Evolutionary conservation across 1,140 invertebrate genomes (phyloP), one percentile per base, ranked within the genome.

Genomic region (Bombyx mori): DNA sequence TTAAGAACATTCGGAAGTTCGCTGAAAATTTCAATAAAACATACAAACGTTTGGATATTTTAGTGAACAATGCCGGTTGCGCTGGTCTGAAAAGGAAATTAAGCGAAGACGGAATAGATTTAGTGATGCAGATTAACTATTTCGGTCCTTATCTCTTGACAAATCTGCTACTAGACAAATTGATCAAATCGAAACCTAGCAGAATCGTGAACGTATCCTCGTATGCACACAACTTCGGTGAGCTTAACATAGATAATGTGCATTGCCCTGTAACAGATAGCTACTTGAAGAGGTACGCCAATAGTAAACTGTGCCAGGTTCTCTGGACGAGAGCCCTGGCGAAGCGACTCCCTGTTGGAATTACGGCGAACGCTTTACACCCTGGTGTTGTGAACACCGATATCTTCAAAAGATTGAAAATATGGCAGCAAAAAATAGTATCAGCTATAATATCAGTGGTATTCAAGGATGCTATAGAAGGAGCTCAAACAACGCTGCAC

Each of bases 61-160:
- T 96, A 1, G 90, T 95, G 8, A 94, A 94, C 64, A 95, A 95
- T 79, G 93, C 93, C 44, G 93, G 89, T 1, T 90, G 2, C 47
- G 66, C 52, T 5, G 64, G 63, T 6, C 3, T 69, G 1, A 62
- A 62, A 18, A 54, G 76, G 12, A 66, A 66, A 53, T 47, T 81
- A 4, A 92, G 91, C 8, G 88, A 90, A 46, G 91, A 93, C 79
- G 90, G 90, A 5, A 75, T 92, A 22, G 89, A 93, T 54, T 65
- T 77, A 2, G 79, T 89, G 3, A 92, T 91, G 88, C 91, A 91
- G 67, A 84, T 90, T 9, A 93, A 94, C 72, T 89, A 93, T 73
- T 89, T 92, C 57, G 91, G 92, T 48, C 92, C 90, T 7, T 93
- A 93, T 73, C 77, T 93, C 8, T 71, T 94, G 5, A 93, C 92